Base-by-base conservation (phyloP, 2,888 invertebrate genomes). In the Athalia circularis region DNA sequence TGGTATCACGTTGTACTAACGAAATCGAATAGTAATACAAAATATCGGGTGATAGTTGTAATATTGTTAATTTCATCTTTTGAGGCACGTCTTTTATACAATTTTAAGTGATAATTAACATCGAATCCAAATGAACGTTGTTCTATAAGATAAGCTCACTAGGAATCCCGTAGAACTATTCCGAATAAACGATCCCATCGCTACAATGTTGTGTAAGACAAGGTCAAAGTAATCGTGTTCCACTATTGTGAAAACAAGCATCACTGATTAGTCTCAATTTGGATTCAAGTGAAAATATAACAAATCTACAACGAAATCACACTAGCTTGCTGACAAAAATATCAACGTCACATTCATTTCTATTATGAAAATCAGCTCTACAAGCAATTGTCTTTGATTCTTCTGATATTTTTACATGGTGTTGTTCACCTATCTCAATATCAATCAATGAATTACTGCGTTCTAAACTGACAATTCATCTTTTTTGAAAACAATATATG, bases 261-360 rank as follows among this genome's bases (percentile, higher is more conserved):
- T 9, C n/a, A 7, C 8, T n/a, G 9, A 13, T 13, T 47, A 45
- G 11, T 43, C 6, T 29, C 11, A 54, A 68, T 68, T 68, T 77
- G 54, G 43, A 72, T 67, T 13, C 72, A 77, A 77, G 75, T 83
- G 82, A 80, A 83, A 83, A 81, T 82, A 77, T 83, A 83, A 83
- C 81, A 82, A 84, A 82, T 82, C 80, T 81, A 83, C 70, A 72
- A 11, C 59, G 45, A 11, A 6, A 13, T 59, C 13, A 57, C 72
- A 47, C 45, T 48, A 65, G 65, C 68, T 15, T 8, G n/a, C 62
- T 78, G 45, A 47, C 78, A 65, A 70, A 78, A 11, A 62, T 62
- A 11, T 84, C 84, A 9, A 79, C 79, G 9, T 86, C 83, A 9
- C 81, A 79, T 15, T 77, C 67, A 70, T 79, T 74, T n/a, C 7